Percentiles rank a stretch among this genome's conserved stretches.
Evolutionary conservation across 2,797 vertebrate genomes (phyloP).

Genomic region (Cephalopachus bancanus): DNA sequence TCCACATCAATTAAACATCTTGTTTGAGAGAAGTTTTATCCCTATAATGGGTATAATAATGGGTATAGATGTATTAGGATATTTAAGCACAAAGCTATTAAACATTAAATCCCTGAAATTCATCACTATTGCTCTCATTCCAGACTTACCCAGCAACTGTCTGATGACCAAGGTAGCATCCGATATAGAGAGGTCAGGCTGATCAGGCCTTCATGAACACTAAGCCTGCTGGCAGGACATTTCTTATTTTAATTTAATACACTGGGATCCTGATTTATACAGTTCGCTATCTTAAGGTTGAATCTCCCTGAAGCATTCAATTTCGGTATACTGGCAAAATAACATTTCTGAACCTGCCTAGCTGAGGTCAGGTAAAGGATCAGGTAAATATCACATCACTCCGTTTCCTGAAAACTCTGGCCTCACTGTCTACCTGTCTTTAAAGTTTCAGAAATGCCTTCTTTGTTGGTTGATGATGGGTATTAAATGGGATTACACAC

Average conservation of each 20-base stretch:
- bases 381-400: conserved; percentile 16
- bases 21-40: not conserved
- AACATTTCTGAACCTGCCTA: not conserved
- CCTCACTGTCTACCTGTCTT: not conserved
- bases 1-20: not conserved
- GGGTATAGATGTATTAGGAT: not conserved
- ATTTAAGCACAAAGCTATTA: not conserved
- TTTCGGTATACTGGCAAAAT: not conserved
- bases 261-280: not conserved
- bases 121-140: not conserved
- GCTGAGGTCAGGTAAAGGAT: not conserved
- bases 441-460: conserved; percentile 9
- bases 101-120: not conserved
- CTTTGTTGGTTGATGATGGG: not conserved
- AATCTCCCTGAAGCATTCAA: not conserved
- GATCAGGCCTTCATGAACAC: not conserved
- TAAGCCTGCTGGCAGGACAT: not conserved
- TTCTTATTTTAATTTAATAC: conserved; percentile 48
- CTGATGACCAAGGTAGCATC: not conserved
- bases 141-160: not conserved
- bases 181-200: not conserved
- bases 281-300: not conserved
- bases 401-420: not conserved
- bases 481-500: not conserved
- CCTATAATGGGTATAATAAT: not conserved